Evolutionary conservation across 1,140 invertebrate genomes (phyloP).

Genomic region (Papilio helenus): DNA sequence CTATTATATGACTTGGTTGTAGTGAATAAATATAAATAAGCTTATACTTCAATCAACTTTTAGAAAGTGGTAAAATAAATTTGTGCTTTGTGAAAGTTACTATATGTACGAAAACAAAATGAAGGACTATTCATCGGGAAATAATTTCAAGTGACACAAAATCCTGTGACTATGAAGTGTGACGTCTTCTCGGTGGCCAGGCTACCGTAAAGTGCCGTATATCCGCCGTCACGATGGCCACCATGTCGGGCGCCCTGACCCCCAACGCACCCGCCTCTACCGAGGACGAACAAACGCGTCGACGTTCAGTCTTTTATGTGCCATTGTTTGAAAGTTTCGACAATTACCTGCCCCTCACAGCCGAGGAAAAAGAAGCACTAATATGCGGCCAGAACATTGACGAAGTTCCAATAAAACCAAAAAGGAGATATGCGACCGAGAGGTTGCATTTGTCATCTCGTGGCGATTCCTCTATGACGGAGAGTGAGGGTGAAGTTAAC

Average conservation of each 20-base stretch:
- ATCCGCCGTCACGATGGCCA: conserved; percentile 61
- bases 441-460: conserved; percentile 61
- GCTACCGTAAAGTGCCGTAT: conserved; percentile 67
- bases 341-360: conserved; percentile 77
- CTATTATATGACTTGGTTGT: background rate
- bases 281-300: conserved; percentile 76
- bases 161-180: conserved; percentile 63
- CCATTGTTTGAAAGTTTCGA: conserved; percentile 83
- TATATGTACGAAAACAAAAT: conserved; percentile 27
- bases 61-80: conserved; percentile 26
- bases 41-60: conserved; percentile 22
- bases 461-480: conserved; percentile 70
- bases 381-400: conserved; percentile 68
- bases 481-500: conserved; percentile 76
- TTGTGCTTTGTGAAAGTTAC: conserved; percentile 5
- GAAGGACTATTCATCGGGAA: conserved; percentile 46
- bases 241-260: conserved; percentile 68
- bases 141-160: conserved; percentile 64
- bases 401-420: conserved; percentile 59
- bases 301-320: conserved; percentile 85
- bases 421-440: conserved; percentile 64
- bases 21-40: background rate
- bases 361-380: conserved; percentile 76
- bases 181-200: conserved; percentile 52
- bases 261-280: conserved; percentile 60